Evolutionary conservation across 1,140 invertebrate genomes (phyloP).

Genomic region (Cyrtorhinus lividipennis): DNA sequence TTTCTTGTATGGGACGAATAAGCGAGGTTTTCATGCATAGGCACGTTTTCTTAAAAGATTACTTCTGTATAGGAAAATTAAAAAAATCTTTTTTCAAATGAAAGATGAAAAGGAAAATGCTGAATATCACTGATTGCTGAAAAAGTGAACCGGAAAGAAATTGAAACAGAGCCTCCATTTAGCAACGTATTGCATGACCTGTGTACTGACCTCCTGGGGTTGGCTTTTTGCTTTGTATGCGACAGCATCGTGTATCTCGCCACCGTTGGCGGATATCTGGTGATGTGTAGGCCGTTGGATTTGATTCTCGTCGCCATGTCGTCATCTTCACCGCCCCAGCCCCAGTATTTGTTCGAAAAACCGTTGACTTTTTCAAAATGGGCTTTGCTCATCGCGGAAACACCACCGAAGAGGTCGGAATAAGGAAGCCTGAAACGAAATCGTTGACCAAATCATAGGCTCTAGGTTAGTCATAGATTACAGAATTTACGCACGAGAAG

Average conservation of each 20-base stretch:
- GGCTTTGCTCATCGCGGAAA: slow-evolving; percentile 64
- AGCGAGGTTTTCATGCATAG: too few relatives aligned
- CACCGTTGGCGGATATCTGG: slow-evolving; percentile 69
- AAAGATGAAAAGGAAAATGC: too few relatives aligned
- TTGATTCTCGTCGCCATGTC: slow-evolving; percentile 78
- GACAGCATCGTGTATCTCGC: slow-evolving; percentile 82
- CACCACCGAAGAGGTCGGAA: slow-evolving; percentile 74
- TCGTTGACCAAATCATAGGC: slow-evolving; percentile 24
- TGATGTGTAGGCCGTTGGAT: slow-evolving; percentile 62
- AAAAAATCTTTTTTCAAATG: too few relatives aligned
- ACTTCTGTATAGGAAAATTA: too few relatives aligned
- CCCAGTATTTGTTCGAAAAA: slow-evolving; percentile 84
- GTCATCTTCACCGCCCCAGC: slow-evolving; percentile 87
- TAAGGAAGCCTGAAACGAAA: slow-evolving; percentile 80
- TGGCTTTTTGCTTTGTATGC: slow-evolving; percentile 75
- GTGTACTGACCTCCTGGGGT: slow-evolving; percentile 76
- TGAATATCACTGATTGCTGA: too few relatives aligned
- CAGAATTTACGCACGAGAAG: too few relatives aligned
- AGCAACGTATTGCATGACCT: too few relatives aligned
- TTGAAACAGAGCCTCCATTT: too few relatives aligned
- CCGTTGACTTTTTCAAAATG: slow-evolving; percentile 76
- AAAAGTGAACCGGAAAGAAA: too few relatives aligned
- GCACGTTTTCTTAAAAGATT: too few relatives aligned
- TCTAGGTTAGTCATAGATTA: too few relatives aligned
- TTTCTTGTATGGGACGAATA: too few relatives aligned